Percentiles rank a stretch among this genome's conserved stretches.
phyloP scores from a whole-genome alignment of 2,888 invertebrate genomes.

The Meteorus cinctellus region DNA sequence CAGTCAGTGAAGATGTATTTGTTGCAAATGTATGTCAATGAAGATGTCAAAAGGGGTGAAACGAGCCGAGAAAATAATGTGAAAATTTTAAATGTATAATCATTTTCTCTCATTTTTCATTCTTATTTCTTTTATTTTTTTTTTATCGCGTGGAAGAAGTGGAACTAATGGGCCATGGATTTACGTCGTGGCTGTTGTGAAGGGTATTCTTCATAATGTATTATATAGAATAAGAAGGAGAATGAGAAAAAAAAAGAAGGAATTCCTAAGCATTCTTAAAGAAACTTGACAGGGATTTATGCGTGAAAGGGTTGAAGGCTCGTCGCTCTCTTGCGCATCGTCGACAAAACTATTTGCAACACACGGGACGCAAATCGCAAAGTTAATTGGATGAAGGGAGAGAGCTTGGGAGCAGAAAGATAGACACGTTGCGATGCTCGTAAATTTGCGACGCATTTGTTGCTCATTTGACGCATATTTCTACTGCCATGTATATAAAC shows the following conservation, averaged over 20 bases:
- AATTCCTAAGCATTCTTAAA: not conserved
- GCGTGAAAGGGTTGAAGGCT: constrained; percentile 33
- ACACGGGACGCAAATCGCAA: constrained; percentile 32
- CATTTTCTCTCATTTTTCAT: not conserved
- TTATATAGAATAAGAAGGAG: not conserved
- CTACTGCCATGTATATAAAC: not conserved
- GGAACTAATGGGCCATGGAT: constrained; percentile 7
- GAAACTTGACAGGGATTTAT: constrained; percentile 26
- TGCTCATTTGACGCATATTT: constrained; percentile 31
- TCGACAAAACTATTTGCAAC: constrained; percentile 35
- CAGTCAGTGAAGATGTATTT: not conserved
- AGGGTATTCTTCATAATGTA: not conserved
- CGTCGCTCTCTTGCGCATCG: constrained; percentile 10
- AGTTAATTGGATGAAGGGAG: constrained; percentile 33
- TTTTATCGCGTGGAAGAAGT: not conserved
- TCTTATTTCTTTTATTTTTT: not conserved
- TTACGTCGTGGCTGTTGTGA: constrained; percentile 8
- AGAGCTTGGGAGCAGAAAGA: not conserved
- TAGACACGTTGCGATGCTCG: constrained; percentile 28
- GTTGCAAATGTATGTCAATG: not conserved
- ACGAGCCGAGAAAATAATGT: not conserved
- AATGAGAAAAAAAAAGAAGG: not conserved
- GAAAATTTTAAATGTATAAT: not conserved
- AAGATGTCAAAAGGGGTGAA: not conserved
- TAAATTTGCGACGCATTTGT: constrained; percentile 34